Percentiles rank a stretch among this genome's conserved stretches.
Evolutionary conservation across 2,113 vertebrate species (phyloP).

Genomic region (Cricetomys ansorgei): DNA sequence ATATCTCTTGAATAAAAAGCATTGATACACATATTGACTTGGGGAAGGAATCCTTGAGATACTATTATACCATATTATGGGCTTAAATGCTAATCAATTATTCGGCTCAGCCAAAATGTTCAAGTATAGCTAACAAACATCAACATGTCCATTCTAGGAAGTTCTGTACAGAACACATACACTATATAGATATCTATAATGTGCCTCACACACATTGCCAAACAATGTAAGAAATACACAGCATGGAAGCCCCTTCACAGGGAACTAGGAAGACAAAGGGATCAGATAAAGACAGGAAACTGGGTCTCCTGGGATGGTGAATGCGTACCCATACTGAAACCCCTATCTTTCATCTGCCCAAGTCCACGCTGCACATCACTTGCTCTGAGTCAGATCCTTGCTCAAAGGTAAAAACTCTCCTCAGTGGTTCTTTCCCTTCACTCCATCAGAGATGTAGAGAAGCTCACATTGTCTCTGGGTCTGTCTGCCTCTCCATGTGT

Average conservation of each 20-base stretch:
- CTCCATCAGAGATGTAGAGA: neutral
- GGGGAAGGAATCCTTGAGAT: slow-evolving; percentile 48
- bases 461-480: neutral
- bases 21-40: slow-evolving; percentile 69
- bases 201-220: neutral
- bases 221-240: neutral
- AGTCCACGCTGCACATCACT: fast-evolving
- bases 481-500: slow-evolving; percentile 71
- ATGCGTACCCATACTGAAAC: neutral
- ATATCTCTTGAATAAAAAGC: slow-evolving; percentile 42
- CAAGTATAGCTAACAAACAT: slow-evolving; percentile 24
- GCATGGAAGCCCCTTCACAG: neutral
- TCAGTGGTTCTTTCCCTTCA: neutral
- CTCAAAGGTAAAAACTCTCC: fast-evolving
- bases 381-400: fast-evolving
- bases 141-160: neutral
- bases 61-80: neutral
- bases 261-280: neutral
- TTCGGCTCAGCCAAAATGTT: slow-evolving; percentile 61
- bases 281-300: neutral
- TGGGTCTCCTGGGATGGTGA: neutral
- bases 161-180: neutral
- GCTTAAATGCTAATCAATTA: slow-evolving; percentile 69
- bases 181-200: neutral
- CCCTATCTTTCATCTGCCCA: neutral